A percentile compares a stretch with the other conserved stretches of the same genome.
phyloP scores from a whole-genome alignment of 2,888 invertebrate genomes.

The Epinotia ramella region DNA sequence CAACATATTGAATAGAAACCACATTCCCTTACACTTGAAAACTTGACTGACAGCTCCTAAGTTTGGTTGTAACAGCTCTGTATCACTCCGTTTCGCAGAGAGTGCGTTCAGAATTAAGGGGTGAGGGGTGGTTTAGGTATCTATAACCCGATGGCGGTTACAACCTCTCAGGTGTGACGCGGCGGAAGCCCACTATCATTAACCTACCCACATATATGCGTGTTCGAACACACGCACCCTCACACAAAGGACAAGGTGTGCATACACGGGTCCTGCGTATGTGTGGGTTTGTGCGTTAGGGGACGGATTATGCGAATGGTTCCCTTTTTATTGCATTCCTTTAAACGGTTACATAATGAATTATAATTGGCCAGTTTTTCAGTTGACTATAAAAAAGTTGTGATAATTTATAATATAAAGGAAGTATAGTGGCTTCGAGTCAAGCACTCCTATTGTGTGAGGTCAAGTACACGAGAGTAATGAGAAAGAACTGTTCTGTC shows the following conservation, averaged over 20 bases:
- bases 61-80: slow-evolving; percentile 57
- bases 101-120: slow-evolving; percentile 73
- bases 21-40: background rate
- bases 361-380: slow-evolving; percentile 43
- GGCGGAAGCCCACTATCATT: slow-evolving; percentile 84
- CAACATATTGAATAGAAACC: too few relatives aligned
- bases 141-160: slow-evolving; percentile 83
- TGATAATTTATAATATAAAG: slow-evolving; percentile 28
- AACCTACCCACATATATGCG: slow-evolving; percentile 78
- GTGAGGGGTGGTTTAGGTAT: slow-evolving; percentile 76
- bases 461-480: background rate
- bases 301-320: slow-evolving; percentile 66
- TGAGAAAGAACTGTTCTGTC: background rate
- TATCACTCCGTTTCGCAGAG: slow-evolving; percentile 52
- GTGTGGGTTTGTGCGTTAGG: slow-evolving; percentile 59
- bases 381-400: slow-evolving; percentile 10
- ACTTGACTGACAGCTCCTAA: slow-evolving; percentile 3
- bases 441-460: background rate
- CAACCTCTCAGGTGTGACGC: slow-evolving; percentile 85
- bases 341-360: slow-evolving; percentile 46
- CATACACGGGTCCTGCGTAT: slow-evolving; percentile 60
- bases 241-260: slow-evolving; percentile 53
- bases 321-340: slow-evolving; percentile 53
- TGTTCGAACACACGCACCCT: slow-evolving; percentile 63
- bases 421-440: background rate